Percentiles rank a stretch among this genome's conserved stretches.
phyloP scores from a whole-genome alignment of 2,113 vertebrate genomes.

The Geococcyx californianus region DNA sequence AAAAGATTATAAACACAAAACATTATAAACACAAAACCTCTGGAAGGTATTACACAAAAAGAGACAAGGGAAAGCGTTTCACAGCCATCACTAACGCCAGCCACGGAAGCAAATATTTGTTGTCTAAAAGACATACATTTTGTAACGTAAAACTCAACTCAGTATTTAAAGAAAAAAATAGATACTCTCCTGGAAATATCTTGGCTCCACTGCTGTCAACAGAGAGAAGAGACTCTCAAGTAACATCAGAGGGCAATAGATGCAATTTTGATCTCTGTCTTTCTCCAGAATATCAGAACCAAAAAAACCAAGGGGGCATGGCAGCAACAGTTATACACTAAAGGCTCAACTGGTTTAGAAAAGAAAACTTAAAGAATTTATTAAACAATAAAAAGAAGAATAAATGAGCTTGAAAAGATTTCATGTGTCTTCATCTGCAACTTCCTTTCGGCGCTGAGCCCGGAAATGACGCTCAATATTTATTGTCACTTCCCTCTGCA shows the following conservation, averaged over 20 bases:
- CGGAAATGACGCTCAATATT: constrained; percentile 64
- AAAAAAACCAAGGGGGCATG: neutral
- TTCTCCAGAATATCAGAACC: neutral
- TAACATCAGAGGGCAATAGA: neutral
- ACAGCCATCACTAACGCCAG: neutral
- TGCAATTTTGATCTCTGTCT: neutral
- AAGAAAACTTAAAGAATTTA: neutral
- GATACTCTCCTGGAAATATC: neutral
- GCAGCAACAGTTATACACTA: neutral
- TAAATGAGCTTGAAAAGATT: neutral
- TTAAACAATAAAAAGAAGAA: neutral
- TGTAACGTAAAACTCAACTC: neutral
- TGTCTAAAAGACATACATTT: neutral
- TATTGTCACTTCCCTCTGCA: constrained; percentile 76
- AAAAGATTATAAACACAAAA: neutral
- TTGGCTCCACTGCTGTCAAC: neutral
- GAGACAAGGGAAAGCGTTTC: neutral
- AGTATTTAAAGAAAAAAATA: neutral
- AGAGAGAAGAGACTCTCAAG: neutral
- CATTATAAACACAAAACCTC: neutral
- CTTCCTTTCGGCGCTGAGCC: constrained; percentile 54
- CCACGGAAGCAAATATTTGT: neutral
- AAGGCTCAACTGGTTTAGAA: neutral
- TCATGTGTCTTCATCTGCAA: neutral
- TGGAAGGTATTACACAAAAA: neutral